Conservation (phyloP, 2,797 vertebrate genomes). For the Kryptolebias ocellatus region DNA sequence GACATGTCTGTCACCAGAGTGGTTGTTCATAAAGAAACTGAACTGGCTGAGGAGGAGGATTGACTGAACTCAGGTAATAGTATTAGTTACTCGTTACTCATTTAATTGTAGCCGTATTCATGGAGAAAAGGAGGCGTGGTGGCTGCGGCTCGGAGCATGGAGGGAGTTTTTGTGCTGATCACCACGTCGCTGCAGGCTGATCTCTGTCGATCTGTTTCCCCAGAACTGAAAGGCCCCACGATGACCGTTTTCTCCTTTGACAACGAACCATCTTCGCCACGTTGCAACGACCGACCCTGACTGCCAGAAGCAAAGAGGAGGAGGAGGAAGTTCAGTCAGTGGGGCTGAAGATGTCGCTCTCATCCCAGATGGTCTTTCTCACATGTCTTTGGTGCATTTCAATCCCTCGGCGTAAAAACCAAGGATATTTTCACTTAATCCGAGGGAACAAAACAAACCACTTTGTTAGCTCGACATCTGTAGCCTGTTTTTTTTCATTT, state of each 20-base stretch:
- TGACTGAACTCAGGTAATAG: constrained; percentile 77
- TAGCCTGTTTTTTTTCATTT: constrained; percentile 71
- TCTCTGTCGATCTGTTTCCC: constrained; percentile 3
- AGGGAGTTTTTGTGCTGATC: neutral
- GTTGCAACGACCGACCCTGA: constrained; percentile 49
- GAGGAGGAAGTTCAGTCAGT: constrained; percentile 19
- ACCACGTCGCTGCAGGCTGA: constrained; percentile 14
- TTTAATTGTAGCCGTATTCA: neutral
- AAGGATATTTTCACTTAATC: constrained; percentile 53
- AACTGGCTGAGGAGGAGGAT: constrained; percentile 92
- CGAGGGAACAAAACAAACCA: constrained; percentile 75
- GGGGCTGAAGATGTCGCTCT: constrained; percentile 35
- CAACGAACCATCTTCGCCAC: constrained; percentile 47
- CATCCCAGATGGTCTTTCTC: constrained; percentile 46
- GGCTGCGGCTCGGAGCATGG: neutral
- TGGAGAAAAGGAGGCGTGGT: neutral
- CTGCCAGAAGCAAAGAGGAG: constrained; percentile 43
- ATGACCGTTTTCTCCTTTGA: constrained; percentile 49
- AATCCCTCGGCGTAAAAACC: constrained; percentile 58
- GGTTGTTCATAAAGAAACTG: constrained; percentile 99
- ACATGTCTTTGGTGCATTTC: constrained; percentile 63
- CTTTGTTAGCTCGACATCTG: constrained; percentile 77
- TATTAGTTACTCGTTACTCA: constrained; percentile 14
- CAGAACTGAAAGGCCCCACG: constrained; percentile 71
- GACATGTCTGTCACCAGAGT: constrained; percentile 99